These are phyloP conservation scores for Ictidomys tridecemlineatus DNA, from an alignment of 2,113 vertebrate genomes.

Conservation along the genomic window DNA sequence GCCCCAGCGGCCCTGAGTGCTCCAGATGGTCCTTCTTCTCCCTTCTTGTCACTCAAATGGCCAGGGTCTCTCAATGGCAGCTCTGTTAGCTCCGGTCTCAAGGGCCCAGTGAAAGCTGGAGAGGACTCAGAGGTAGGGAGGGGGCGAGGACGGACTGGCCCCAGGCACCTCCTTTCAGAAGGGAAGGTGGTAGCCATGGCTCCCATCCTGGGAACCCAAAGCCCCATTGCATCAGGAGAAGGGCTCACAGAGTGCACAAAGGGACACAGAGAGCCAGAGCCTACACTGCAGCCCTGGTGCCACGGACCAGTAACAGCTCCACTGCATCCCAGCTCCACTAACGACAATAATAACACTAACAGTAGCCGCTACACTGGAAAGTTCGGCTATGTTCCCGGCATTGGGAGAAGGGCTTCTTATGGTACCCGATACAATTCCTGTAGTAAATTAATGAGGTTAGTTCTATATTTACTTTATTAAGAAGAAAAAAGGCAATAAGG, in stretches of 20 bases:
- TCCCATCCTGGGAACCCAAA: too few species aligned
- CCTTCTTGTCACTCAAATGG: background rate
- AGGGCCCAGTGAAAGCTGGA: too few species aligned
- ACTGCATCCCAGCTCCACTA: too few species aligned
- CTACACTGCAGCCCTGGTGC: too few species aligned
- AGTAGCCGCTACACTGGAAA: fast-evolving
- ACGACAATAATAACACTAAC: background rate
- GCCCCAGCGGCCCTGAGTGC: background rate
- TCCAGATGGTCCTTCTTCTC: too few species aligned
- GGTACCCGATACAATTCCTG: too few species aligned
- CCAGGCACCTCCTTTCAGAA: background rate
- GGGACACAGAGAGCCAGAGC: too few species aligned
- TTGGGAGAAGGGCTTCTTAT: background rate
- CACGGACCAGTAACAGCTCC: background rate
- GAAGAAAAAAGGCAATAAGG: background rate
- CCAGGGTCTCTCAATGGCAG: background rate
- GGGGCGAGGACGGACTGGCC: too few species aligned
- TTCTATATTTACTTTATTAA: background rate
- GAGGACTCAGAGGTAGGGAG: background rate
- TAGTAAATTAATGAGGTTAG: background rate
- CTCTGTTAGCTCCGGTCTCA: background rate
- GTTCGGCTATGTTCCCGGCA: too few species aligned
- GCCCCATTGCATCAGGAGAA: too few species aligned
- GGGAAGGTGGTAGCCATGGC: too few species aligned
- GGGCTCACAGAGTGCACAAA: too few species aligned